Base-by-base conservation (phyloP, 2,797 vertebrate genomes). In the Phoeniculus purpureus region DNA sequence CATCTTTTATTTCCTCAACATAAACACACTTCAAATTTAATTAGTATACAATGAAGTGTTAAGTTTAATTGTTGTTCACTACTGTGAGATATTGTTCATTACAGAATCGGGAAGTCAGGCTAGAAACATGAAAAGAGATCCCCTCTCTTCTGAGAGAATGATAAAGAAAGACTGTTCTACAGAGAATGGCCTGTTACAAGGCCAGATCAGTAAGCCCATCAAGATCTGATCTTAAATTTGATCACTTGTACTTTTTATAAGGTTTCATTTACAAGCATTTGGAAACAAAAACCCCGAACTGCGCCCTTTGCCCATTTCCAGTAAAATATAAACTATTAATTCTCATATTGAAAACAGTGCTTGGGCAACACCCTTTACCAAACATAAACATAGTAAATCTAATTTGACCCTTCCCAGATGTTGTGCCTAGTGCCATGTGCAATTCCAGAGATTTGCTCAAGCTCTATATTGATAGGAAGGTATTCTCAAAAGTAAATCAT, bases 401-500 rank as follows among this genome's bases (percentile, higher is more conserved):
- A 75, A 50, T 15, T 32, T 37, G 55, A 81, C 81, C 80, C 22
- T 77, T 65, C 70, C 76, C 81, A 85, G 70, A 51, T 85, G 72
- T 48, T 68, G 40, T 62, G 31, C 29, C 80, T 77, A 68, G n/a
- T 87, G 60, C 23, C 40, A 70, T 10, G 10, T 32, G 37, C 61
- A 88, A 45, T 74, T 68, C 43, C 78, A 87, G 47, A 75, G 51
- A 88, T 37, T 68, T 72, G 82, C 27, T 45, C 60, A 51, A 55
- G 56, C 17, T 61, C 73, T 72, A 73, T 84, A 67, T 86, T 93
- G 84, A 79, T 27, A 85, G 26, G 34, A 64, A 90, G 34, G 64
- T 82, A 86, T 48, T 86, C 72, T 90, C 81, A 86, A 91, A 27
- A 77, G 68, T 70, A 93, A 92, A 72, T 83, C 85, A 90, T 9